phyloP scores from a whole-genome alignment of 2,888 invertebrate genomes.

The Sycophila texana region DNA sequence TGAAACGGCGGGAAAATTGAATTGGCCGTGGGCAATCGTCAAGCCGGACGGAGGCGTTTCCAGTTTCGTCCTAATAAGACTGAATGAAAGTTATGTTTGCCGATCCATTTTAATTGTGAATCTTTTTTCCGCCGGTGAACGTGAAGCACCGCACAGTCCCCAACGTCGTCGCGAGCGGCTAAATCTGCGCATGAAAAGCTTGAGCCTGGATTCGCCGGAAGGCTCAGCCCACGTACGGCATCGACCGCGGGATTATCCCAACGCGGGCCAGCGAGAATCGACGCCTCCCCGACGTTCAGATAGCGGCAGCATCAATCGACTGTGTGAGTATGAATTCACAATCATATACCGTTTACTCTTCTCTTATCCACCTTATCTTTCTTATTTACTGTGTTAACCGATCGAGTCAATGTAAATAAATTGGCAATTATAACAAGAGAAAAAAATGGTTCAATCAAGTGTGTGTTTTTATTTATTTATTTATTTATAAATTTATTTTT shows the following conservation, averaged over 20 bases:
- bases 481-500: too few species aligned
- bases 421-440: too few species aligned
- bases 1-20: too few species aligned
- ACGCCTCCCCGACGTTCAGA: slow-evolving; percentile 73
- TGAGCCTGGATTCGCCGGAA: slow-evolving; percentile 97
- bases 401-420: too few species aligned
- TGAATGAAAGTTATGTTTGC: too few species aligned
- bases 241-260: slow-evolving; percentile 79
- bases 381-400: too few species aligned
- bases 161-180: slow-evolving; percentile 90
- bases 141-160: slow-evolving; percentile 93
- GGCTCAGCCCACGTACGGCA: slow-evolving; percentile 89
- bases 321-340: slow-evolving; percentile 66
- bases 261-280: slow-evolving; percentile 67
- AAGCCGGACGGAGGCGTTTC: too few species aligned
- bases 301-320: slow-evolving; percentile 73
- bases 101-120: not conserved
- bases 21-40: too few species aligned
- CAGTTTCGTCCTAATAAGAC: too few species aligned
- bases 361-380: not conserved
- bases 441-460: too few species aligned
- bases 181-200: slow-evolving; percentile 98
- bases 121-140: slow-evolving; percentile 62
- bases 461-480: too few species aligned
- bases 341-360: not conserved